Conservation (phyloP, 2,113 vertebrate species). For the Hippoglossus stenolepis region DNA sequence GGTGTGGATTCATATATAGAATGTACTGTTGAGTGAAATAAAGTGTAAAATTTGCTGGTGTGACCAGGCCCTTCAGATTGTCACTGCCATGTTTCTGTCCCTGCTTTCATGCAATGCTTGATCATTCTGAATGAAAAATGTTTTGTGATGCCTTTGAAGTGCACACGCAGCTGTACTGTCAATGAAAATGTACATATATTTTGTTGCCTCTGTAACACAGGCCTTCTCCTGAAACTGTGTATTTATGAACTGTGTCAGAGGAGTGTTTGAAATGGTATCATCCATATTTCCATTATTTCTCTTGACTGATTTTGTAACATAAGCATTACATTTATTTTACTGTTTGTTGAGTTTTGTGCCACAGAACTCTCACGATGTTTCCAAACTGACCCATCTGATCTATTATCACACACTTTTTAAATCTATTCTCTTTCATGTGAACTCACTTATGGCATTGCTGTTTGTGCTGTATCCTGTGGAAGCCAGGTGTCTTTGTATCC, state of each 20-base stretch:
- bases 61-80: constrained; percentile 1
- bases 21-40: not conserved
- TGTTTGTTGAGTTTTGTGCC: not conserved
- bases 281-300: not conserved
- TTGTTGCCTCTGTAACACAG: constrained; percentile 31
- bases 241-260: constrained; percentile 8
- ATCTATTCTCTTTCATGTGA: not conserved
- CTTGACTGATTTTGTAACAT: not conserved
- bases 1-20: not conserved
- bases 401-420: constrained; percentile 90
- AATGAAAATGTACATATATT: constrained; percentile 34
- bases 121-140: constrained; percentile 9
- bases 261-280: not conserved
- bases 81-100: not conserved
- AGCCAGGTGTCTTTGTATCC: constrained; percentile 83
- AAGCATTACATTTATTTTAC: not conserved
- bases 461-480: constrained; percentile 83
- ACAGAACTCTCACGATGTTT: not conserved
- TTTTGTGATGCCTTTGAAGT: constrained; percentile 17
- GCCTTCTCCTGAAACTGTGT: constrained; percentile 16
- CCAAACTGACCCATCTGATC: not conserved
- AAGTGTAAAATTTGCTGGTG: not conserved
- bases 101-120: not conserved
- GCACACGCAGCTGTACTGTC: constrained; percentile 9
- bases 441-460: not conserved